These are phyloP conservation scores for Myrmophylax atrothorax DNA, from an alignment of 2,113 vertebrate genomes.

Conservation along the genomic window DNA sequence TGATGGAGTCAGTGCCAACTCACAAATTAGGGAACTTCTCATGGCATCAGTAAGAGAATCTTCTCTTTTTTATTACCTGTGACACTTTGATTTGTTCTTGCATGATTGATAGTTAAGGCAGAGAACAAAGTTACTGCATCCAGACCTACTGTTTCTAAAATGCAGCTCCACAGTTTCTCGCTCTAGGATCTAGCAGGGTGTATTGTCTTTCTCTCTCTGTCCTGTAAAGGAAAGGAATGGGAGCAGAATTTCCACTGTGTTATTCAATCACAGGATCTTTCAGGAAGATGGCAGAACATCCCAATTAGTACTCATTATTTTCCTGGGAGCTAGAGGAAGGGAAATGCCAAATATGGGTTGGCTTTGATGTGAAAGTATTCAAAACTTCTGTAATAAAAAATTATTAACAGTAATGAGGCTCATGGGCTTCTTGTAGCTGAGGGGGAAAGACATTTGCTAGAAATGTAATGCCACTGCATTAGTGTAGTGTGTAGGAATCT, in stretches of 20 bases:
- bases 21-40: not conserved
- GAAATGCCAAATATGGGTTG: not conserved
- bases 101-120: not conserved
- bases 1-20: not conserved
- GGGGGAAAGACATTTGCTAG: not conserved
- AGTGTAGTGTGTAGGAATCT: not conserved
- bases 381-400: not conserved
- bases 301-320: not conserved
- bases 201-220: not conserved
- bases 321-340: not conserved
- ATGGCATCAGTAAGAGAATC: not conserved
- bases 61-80: not conserved
- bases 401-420: not conserved
- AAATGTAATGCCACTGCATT: not conserved
- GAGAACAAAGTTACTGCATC: not conserved
- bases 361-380: not conserved
- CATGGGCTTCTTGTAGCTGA: not conserved
- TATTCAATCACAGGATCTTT: not conserved
- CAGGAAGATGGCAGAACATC: not conserved
- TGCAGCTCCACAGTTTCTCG: not conserved
- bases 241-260: not conserved
- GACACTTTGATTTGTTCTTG: not conserved
- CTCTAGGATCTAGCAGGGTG: not conserved
- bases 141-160: not conserved
- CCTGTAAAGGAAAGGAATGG: not conserved